A percentile compares a stretch with the other conserved stretches of the same genome.
Evolutionary conservation across 2,888 invertebrate genomes (phyloP).

Genomic region (Branchinecta sandiegonensis): DNA sequence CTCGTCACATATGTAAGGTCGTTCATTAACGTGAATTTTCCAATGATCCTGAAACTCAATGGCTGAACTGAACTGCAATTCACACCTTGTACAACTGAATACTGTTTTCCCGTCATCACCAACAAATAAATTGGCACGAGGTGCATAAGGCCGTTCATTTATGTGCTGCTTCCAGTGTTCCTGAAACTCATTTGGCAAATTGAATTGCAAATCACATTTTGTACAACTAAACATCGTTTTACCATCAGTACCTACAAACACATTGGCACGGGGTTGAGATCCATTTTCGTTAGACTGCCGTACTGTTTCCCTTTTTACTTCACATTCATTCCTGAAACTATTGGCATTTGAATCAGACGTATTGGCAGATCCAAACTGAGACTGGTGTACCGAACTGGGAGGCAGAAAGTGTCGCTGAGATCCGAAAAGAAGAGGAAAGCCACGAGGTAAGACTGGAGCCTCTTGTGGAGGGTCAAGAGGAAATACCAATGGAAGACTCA

Average conservation of each 20-base stretch:
- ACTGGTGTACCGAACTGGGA: neutral
- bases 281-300: neutral
- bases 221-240: slow-evolving; percentile 61
- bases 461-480: neutral
- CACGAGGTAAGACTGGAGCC: neutral
- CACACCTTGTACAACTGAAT: slow-evolving; percentile 65
- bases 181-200: slow-evolving; percentile 46
- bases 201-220: slow-evolving; percentile 65
- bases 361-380: neutral
- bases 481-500: slow-evolving; percentile 6
- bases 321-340: neutral
- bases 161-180: neutral
- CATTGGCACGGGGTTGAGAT: slow-evolving; percentile 2
- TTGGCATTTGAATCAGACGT: neutral
- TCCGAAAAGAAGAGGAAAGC: neutral
- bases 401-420: neutral
- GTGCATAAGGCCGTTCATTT: slow-evolving; percentile 1
- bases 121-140: slow-evolving; percentile 6
- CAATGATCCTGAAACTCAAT: slow-evolving; percentile 48
- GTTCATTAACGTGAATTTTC: slow-evolving; percentile 51
- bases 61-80: slow-evolving; percentile 65
- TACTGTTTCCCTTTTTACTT: no score
- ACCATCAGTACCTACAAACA: slow-evolving; percentile 42
- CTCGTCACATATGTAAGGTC: slow-evolving; percentile 72
- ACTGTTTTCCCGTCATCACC: slow-evolving; percentile 50